Percentiles rank a stretch among this genome's conserved stretches.
phyloP scores from a whole-genome alignment of 1,140 invertebrate genomes.

The Cherax destructor region DNA sequence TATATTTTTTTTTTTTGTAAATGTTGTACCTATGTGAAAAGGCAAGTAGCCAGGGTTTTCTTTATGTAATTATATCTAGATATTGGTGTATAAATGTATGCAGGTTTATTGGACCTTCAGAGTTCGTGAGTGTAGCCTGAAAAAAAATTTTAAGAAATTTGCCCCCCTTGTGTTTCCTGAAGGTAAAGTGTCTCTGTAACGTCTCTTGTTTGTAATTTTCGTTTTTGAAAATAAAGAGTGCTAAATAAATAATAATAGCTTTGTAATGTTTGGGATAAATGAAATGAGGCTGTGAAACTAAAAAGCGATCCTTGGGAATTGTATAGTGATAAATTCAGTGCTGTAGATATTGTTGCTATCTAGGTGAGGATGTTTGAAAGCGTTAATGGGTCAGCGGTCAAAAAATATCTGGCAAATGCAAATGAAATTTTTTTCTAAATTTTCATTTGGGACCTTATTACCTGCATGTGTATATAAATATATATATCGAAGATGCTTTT shows the following conservation, averaged over 20 bases:
- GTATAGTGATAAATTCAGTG: conserved; percentile 63
- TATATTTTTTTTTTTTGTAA: conserved; percentile 39
- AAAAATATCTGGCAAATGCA: conserved; percentile 47
- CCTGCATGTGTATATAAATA: conserved; percentile 38
- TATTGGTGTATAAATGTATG: conserved; percentile 69
- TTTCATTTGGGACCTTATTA: conserved; percentile 41
- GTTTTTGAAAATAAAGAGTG: neutral
- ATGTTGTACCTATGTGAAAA: conserved; percentile 54
- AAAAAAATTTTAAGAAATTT: neutral
- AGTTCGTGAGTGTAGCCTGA: conserved; percentile 48
- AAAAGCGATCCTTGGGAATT: conserved; percentile 56
- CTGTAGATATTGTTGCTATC: conserved; percentile 66
- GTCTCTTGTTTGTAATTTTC: neutral
- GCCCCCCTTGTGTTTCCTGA: neutral
- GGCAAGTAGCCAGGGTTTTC: conserved; percentile 38
- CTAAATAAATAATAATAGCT: neutral
- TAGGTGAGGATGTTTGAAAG: conserved; percentile 52
- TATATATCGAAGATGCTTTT: neutral
- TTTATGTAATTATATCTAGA: conserved; percentile 61
- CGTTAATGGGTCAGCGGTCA: conserved; percentile 45
- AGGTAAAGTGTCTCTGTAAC: conserved; percentile 12
- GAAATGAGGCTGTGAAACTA: conserved; percentile 21
- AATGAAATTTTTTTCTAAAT: conserved; percentile 28
- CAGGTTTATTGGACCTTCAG: conserved; percentile 47
- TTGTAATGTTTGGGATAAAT: neutral